These are phyloP conservation scores for Notarius lentiginosus DNA, from an alignment of 2,113 vertebrate genomes.

Conservation along the genomic window DNA sequence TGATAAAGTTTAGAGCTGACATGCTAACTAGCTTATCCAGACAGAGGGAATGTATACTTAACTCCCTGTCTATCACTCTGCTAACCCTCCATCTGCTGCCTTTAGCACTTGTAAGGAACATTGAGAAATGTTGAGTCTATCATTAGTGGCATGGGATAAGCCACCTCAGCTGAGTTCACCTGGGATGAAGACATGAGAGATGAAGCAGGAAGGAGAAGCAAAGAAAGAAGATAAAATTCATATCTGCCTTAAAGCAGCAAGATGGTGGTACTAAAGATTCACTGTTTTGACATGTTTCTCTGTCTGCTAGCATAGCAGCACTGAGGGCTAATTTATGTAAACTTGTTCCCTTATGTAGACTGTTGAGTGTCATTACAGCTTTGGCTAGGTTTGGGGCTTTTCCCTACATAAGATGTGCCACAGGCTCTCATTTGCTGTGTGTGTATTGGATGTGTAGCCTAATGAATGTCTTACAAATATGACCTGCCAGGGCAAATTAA, in stretches of 20 bases:
- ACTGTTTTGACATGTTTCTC: slow-evolving; percentile 62
- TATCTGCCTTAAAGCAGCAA: slow-evolving; percentile 67
- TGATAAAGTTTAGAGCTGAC: slow-evolving; percentile 66
- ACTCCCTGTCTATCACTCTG: slow-evolving; percentile 74
- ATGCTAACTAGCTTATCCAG: slow-evolving; percentile 70
- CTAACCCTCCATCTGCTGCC: slow-evolving; percentile 69
- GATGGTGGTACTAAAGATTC: slow-evolving; percentile 68
- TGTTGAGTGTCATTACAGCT: slow-evolving; percentile 72
- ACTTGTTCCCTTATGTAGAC: slow-evolving; percentile 76
- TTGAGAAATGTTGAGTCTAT: slow-evolving; percentile 69
- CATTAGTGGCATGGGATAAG: slow-evolving; percentile 68
- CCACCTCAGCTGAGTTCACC: slow-evolving; percentile 72
- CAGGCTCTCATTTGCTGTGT: slow-evolving; percentile 73
- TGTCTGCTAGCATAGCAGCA: slow-evolving; percentile 67
- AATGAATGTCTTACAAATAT: slow-evolving; percentile 78
- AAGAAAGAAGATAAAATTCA: slow-evolving; percentile 44
- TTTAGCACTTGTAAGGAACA: slow-evolving; percentile 76
- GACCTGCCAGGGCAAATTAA: slow-evolving; percentile 79
- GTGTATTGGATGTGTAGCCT: slow-evolving; percentile 74
- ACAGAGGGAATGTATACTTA: slow-evolving; percentile 77
- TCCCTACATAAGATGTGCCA: slow-evolving; percentile 64
- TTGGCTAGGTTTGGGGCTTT: slow-evolving; percentile 62
- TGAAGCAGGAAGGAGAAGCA: neutral
- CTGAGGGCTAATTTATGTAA: slow-evolving; percentile 77
- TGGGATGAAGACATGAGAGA: slow-evolving; percentile 46